Evolutionary conservation across 1,140 invertebrate species (phyloP).

Genomic region (Hyphantria cunea): DNA sequence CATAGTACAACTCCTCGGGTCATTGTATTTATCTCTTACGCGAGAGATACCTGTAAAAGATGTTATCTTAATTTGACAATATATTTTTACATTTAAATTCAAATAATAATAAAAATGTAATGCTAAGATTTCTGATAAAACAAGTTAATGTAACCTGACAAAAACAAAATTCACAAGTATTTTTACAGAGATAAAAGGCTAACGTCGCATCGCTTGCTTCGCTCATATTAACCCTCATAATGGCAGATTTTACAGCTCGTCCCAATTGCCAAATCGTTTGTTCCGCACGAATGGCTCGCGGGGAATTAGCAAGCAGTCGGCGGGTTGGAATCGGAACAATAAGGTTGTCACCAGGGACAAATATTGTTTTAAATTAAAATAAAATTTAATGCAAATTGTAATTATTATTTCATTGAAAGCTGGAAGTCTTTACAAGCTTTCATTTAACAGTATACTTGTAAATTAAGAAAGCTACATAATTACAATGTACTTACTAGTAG

Average conservation of each 20-base stretch:
- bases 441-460: no score
- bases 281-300: constrained; percentile 36
- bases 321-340: constrained; percentile 7
- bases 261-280: constrained; percentile 52
- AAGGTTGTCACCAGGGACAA: neutral
- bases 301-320: constrained; percentile 29
- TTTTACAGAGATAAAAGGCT: neutral
- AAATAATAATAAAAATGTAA: no score
- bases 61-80: no score
- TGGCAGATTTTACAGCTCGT: constrained; percentile 18
- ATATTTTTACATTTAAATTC: no score
- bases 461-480: no score
- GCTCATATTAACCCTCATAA: constrained; percentile 11
- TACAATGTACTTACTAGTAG: no score
- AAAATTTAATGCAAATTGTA: neutral
- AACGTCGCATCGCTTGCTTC: neutral
- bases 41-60: no score
- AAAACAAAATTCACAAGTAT: neutral
- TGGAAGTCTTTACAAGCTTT: no score
- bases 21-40: no score
- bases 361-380: neutral
- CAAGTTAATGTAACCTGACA: neutral
- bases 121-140: no score
- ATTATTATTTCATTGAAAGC: neutral
- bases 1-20: no score